Base-by-base conservation (phyloP, 2,888 invertebrate species). In the Gymnocheta viridis region DNA sequence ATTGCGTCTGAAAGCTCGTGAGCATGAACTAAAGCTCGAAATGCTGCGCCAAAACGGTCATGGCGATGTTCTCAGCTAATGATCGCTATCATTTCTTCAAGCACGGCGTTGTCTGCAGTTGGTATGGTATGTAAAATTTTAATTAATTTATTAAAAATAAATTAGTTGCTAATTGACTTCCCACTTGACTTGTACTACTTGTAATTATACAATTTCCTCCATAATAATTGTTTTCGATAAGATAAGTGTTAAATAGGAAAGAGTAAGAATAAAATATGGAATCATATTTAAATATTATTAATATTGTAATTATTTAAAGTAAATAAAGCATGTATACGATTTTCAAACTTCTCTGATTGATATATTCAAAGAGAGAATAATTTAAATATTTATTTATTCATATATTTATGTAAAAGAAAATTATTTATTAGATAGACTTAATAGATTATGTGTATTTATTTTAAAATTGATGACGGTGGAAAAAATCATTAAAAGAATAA, bases 11-110 rank as follows among this genome's bases (percentile, higher is more conserved):
- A 97, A 97, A 87, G 98, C 98, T 0, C 93, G 98, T 69, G 98
- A 98, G 91, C 97, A 98, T 90, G 97, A 98, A 91, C 92, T 97
- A 62, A 94, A 96, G 90, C 93, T 97, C 88, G 97, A 97, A 91
- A 95, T 96, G 94, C 91, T 97, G 73, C 93, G 97, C 72, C 96
- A 96, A 89, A 95, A 96, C 89, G 95, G 95, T 51, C 94, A 94
- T 80, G 88, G 94, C 0, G 96, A 96, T 91, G 93, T 96, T 88
- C 95, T 96, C 90, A 96, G 96, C 94, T 96, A 91, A 90, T 91
- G 83, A n/a, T 10, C 19, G 10, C 41, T 14, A 49, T 0, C 12
- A 38, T 12, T 24, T 5, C 1, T n/a, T 27, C 17, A 9, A 7
- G 1, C 14, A 22, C 1, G 44, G 19, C 19, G 19, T 4, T 41